phyloP scores from a whole-genome alignment of 2,797 vertebrate species.

The Crenichthys baileyi region DNA sequence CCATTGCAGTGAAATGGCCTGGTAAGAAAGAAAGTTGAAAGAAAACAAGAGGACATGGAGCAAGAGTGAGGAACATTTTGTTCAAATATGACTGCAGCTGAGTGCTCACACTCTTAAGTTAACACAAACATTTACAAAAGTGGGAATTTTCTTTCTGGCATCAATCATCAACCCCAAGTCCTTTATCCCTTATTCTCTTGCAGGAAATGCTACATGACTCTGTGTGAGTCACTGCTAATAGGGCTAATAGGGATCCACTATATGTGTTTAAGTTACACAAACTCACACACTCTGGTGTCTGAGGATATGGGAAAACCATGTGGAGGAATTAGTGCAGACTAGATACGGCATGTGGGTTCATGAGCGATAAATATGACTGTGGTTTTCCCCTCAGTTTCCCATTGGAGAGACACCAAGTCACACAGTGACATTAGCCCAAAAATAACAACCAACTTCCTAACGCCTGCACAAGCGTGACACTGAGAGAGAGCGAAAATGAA shows the following conservation, averaged over 20 bases:
- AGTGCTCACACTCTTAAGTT: slow-evolving; percentile 14
- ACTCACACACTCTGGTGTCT: slow-evolving; percentile 20
- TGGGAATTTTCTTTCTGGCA: slow-evolving; percentile 38
- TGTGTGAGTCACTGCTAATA: slow-evolving; percentile 30
- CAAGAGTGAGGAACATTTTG: neutral
- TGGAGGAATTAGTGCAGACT: slow-evolving; percentile 27
- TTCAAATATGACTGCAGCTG: slow-evolving; percentile 11
- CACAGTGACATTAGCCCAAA: slow-evolving; percentile 33
- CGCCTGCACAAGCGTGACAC: slow-evolving; percentile 25
- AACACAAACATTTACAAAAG: slow-evolving; percentile 65
- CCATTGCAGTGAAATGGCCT: slow-evolving; percentile 99
- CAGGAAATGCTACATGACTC: slow-evolving; percentile 26
- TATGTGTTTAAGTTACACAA: slow-evolving; percentile 26
- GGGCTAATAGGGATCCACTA: slow-evolving; percentile 21
- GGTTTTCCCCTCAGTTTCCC: slow-evolving; percentile 29
- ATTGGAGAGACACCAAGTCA: slow-evolving; percentile 37
- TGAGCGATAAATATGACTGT: slow-evolving; percentile 25
- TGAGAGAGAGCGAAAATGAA: slow-evolving; percentile 26
- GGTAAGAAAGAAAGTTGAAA: slow-evolving; percentile 1
- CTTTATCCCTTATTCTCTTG: neutral
- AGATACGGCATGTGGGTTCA: slow-evolving; percentile 22
- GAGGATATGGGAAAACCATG: slow-evolving; percentile 38
- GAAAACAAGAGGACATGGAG: neutral
- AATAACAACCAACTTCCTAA: slow-evolving; percentile 27
- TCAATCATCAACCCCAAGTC: slow-evolving; percentile 4